Evolutionary conservation across 2,113 vertebrate genomes (phyloP).

Genomic region (Lota lota): DNA sequence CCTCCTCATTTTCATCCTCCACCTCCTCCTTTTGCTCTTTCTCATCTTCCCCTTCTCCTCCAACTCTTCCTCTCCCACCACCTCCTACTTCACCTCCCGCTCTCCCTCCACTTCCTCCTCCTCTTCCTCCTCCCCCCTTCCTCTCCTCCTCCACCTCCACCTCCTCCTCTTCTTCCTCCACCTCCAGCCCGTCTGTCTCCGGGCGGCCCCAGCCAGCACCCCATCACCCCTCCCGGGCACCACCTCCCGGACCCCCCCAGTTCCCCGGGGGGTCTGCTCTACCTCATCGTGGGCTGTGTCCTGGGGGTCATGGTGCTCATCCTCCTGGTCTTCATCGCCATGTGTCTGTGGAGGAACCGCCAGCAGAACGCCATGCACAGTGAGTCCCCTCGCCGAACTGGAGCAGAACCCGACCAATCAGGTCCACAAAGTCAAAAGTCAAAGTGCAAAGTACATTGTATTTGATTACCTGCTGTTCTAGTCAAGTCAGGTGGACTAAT

Average conservation of each 20-base stretch:
- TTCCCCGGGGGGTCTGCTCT: conserved; percentile 79
- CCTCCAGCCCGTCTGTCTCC: conserved; percentile 81
- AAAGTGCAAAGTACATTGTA: too few species aligned
- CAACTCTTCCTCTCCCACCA: background rate
- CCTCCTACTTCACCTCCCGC: too few species aligned
- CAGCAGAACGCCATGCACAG: conserved; percentile 89
- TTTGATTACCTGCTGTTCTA: too few species aligned
- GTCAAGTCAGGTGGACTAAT: too few species aligned
- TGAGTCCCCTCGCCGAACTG: conserved; percentile 65
- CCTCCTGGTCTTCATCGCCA: conserved; percentile 88
- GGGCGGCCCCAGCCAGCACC: conserved; percentile 64
- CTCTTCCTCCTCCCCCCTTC: too few species aligned
- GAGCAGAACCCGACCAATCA: too few species aligned
- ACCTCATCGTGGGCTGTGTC: conserved; percentile 90
- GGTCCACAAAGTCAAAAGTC: too few species aligned
- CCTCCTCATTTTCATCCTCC: background rate
- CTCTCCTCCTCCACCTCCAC: too few species aligned
- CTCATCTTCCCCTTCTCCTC: background rate
- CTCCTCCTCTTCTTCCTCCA: background rate
- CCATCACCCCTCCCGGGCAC: conserved; percentile 77
- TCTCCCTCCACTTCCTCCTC: too few species aligned
- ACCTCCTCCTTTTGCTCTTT: background rate
- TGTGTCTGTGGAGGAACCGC: conserved; percentile 93
- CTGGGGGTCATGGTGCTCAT: conserved; percentile 93
- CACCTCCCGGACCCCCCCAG: conserved; percentile 67